Evolutionary conservation across 1,140 invertebrate genomes (phyloP).

Genomic region (Triops longicaudatus): DNA sequence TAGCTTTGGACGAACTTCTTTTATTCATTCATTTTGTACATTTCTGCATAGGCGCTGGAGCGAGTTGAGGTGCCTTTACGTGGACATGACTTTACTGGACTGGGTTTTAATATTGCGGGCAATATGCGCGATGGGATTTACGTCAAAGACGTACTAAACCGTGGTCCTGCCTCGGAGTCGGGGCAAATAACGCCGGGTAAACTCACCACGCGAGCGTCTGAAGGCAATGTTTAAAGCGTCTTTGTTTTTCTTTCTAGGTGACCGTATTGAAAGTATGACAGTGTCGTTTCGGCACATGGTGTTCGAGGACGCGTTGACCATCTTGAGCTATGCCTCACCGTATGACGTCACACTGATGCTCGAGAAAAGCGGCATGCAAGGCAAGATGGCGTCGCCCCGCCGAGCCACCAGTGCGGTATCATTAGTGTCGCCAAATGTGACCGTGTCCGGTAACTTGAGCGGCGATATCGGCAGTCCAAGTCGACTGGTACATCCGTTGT

Average conservation of each 20-base stretch:
- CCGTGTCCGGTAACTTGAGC: conserved; percentile 41
- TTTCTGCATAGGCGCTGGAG: conserved; percentile 43
- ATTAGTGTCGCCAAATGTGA: conserved; percentile 31
- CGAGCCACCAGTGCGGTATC: conserved; percentile 39
- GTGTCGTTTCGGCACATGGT: conserved; percentile 81
- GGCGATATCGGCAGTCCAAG: conserved; percentile 37
- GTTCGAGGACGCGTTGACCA: conserved; percentile 78
- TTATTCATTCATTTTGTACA: too few relatives aligned
- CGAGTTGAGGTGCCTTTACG: conserved; percentile 60
- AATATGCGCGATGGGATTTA: conserved; percentile 83
- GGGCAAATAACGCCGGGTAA: conserved; percentile 70
- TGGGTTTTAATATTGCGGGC: conserved; percentile 81
- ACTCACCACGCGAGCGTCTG: conserved; percentile 28
- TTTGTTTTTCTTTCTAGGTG: conserved; percentile 52
- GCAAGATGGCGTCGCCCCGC: conserved; percentile 32
- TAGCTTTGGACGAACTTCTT: not conserved
- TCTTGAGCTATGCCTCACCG: conserved; percentile 83
- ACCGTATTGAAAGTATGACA: conserved; percentile 72
- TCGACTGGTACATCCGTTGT: conserved; percentile 56
- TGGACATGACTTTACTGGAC: conserved; percentile 78
- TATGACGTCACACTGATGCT: conserved; percentile 70
- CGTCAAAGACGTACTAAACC: conserved; percentile 73
- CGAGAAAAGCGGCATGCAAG: conserved; percentile 40
- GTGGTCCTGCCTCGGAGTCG: conserved; percentile 77
- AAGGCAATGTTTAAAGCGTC: not conserved